Percentiles rank a stretch among this genome's conserved stretches.
Conservation (phyloP, 1,140 invertebrate species). For the Drosophila melanogaster region Release_6_plus_ISO1_MT NC_004354.4:3726501-3727000, state of each 20-base stretch:
- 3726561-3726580: constrained; percentile 75
- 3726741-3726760: background rate
- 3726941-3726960: no score
- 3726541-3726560: constrained; percentile 80
- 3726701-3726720: constrained; percentile 16
- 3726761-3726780: constrained; percentile 33
- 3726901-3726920: no score
- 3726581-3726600: constrained; percentile 36
- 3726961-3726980: no score
- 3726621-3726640: constrained; percentile 25
- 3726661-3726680: background rate
- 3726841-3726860: no score
- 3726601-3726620: constrained; percentile 4
- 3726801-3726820: background rate
- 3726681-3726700: constrained; percentile 1
- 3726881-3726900: no score
- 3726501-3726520: constrained; percentile 26
- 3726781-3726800: constrained; percentile 21
- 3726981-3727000: no score
- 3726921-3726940: no score
- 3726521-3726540: constrained; percentile 62
- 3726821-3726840: no score
- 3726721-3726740: constrained; percentile 15
- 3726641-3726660: constrained; percentile 5
- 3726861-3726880: no score